These are phyloP conservation scores for Griposia aprilina DNA, from an alignment of 2,888 invertebrate species.

Conservation along the genomic window DNA sequence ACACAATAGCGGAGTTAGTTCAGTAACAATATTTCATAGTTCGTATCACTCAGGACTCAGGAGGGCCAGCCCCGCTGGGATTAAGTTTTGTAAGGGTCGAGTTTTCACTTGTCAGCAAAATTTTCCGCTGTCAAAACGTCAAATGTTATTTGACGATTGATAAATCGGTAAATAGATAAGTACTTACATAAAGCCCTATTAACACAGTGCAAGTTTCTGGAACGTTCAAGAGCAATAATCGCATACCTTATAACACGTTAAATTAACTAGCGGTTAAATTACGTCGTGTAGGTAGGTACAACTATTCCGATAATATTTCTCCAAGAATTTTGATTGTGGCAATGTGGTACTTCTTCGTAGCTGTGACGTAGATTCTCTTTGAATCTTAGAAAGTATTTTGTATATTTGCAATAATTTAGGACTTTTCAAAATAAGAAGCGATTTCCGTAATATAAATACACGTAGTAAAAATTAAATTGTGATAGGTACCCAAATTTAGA, in stretches of 20 bases:
- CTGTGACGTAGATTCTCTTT: no score
- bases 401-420: no score
- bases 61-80: background rate
- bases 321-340: no score
- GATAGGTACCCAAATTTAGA: no score
- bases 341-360: background rate
- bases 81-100: slow-evolving; percentile 11
- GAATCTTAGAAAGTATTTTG: no score
- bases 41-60: background rate
- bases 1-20: slow-evolving; percentile 7
- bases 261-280: background rate
- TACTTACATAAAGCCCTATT: background rate
- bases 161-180: background rate
- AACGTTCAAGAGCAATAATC: background rate
- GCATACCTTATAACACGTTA: background rate
- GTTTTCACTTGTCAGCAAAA: slow-evolving; percentile 28
- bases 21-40: slow-evolving; percentile 26
- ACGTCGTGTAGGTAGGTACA: background rate
- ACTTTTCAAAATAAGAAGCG: no score
- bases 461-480: no score
- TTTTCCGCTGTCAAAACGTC: slow-evolving; percentile 14
- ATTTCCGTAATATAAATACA: no score
- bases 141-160: background rate
- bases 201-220: background rate
- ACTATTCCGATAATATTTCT: no score